Conservation (phyloP, 2,888 invertebrate species). For the Drosophila merina region DNA sequence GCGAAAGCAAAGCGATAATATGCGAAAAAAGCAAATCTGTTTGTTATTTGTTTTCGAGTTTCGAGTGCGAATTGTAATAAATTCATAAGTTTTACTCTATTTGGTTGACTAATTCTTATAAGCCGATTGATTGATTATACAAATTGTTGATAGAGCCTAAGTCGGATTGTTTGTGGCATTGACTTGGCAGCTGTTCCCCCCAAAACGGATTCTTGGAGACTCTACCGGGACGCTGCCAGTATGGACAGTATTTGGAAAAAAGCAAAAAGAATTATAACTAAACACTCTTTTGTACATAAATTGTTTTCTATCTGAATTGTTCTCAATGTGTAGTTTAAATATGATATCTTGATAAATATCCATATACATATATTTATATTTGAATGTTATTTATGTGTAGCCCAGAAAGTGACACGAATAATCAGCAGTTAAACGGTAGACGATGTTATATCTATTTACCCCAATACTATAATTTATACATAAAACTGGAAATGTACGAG, state of each 20-base stretch:
- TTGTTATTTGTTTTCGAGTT: conserved; percentile 73
- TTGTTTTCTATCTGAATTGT: conserved; percentile 58
- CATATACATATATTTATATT: conserved; percentile 49
- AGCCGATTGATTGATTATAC: conserved; percentile 27
- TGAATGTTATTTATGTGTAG: conserved; percentile 46
- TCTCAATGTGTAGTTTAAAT: conserved; percentile 70
- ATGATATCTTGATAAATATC: conserved; percentile 37
- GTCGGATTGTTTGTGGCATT: conserved; percentile 30
- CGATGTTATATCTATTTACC: conserved; percentile 45
- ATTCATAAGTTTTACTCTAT: conserved; percentile 37
- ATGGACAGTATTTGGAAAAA: conserved; percentile 42
- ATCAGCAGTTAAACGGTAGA: conserved; percentile 37
- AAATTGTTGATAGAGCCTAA: conserved; percentile 41
- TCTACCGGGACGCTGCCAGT: conserved; percentile 13
- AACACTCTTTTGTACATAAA: conserved; percentile 42
- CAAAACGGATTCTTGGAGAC: conserved; percentile 3
- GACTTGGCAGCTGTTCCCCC: conserved; percentile 9
- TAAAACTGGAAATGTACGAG: conserved; percentile 46
- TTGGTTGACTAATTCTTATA: conserved; percentile 67
- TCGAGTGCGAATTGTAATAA: conserved; percentile 31
- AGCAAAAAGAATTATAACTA: conserved; percentile 23
- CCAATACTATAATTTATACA: conserved; percentile 44
- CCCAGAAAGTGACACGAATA: conserved; percentile 41
- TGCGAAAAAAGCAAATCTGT: conserved; percentile 26
- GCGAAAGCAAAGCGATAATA: conserved; percentile 25